Evolutionary conservation across 2,888 invertebrate genomes (phyloP).

Genomic region (Boloria selene): DNA sequence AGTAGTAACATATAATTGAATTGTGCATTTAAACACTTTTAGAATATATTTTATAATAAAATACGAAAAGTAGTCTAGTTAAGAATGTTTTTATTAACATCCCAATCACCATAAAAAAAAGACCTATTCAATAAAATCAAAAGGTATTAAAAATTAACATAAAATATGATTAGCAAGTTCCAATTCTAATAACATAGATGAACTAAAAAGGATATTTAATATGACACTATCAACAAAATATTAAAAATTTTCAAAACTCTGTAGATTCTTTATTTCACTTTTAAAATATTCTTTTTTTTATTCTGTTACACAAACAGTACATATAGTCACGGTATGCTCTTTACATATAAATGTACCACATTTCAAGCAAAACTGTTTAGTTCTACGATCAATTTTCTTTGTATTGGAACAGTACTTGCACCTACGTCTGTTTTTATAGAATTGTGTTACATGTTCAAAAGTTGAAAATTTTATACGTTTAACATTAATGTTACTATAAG

Average conservation of each 20-base stretch:
- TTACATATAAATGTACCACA: constrained; percentile 67
- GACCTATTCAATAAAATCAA: no score
- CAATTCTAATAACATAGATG: neutral
- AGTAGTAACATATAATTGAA: no score
- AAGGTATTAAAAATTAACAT: no score
- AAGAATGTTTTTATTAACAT: no score
- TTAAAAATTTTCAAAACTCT: no score
- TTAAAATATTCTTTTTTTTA: constrained; percentile 1
- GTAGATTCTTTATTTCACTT: no score
- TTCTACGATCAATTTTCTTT: constrained; percentile 64
- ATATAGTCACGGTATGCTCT: constrained; percentile 64
- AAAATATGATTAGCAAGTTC: neutral
- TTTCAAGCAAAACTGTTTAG: constrained; percentile 61
- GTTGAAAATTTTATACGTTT: constrained; percentile 43
- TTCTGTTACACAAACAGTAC: constrained; percentile 54
- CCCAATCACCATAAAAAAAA: no score
- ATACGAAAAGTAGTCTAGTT: no score
- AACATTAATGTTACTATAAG: constrained; percentile 32
- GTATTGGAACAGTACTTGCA: constrained; percentile 60
- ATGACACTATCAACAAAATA: constrained; percentile 9
- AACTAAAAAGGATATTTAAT: constrained; percentile 13
- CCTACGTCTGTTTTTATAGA: constrained; percentile 53
- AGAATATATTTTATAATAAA: no score
- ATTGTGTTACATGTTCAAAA: constrained; percentile 34
- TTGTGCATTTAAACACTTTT: no score